Base-by-base conservation (phyloP, 2,113 vertebrate genomes). In the Speoplatyrhinus poulsoni region DNA sequence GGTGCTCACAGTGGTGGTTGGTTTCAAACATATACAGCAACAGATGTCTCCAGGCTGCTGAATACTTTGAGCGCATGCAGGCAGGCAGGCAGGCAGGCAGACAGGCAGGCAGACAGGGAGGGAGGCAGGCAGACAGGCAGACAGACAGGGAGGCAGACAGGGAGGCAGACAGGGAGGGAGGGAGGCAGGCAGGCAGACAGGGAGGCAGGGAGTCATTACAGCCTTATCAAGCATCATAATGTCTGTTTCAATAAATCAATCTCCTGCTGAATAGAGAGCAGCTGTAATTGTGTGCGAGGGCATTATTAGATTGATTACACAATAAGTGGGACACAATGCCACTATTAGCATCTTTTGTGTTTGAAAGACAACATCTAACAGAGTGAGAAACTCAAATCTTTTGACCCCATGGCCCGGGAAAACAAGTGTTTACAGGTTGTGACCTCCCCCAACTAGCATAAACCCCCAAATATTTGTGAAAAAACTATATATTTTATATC, bases 21-120 rank as follows among this genome's bases (percentile, higher is more conserved):
- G 77, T 85, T 41, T 90, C 88, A 91, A 79, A 85, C 86, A 1
- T 26, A 26, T 81, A 73, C 87, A 89, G 91, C 84, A 88, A 91
- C 19, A 26, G 19, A 92, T 86, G 87, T 81, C 80, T 81, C 57
- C 52, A n/a, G 83, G 82, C 73, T 78, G 72, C 61, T 64, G 77
- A 85, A 85, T 90, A 91, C 90, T 89, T 82, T 79, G 74, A 77
- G 71, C 71, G 52, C 52, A 79, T 75, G 66, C 59, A 65, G 67
- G 65, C 57, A 65, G 67, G 76, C 62, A 84, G 77, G 86, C 77
- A 85, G 19, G 19, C 19, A 19, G 19, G 1, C 19, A 19, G 19
- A 1, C 1, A 19, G 19, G 19, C 1, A 19, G 19, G 19, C 19
- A 19, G 19, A 19, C 19, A 19, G 19, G 1, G 1, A 19, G 19